Evolutionary conservation across 2,888 invertebrate genomes (phyloP).

Genomic region (Bugulina stolonifera): DNA sequence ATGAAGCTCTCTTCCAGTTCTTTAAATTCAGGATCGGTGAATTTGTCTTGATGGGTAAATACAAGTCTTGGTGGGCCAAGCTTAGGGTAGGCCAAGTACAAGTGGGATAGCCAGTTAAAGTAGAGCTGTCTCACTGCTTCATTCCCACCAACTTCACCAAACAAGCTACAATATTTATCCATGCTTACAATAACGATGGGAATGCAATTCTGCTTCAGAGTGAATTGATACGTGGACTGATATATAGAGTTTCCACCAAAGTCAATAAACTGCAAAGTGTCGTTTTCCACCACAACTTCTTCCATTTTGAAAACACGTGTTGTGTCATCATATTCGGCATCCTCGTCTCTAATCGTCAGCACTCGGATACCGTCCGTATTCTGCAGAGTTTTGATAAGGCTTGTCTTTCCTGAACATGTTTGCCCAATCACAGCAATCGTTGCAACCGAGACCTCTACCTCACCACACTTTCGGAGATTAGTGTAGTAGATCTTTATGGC

Average conservation of each 20-base stretch:
- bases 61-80: neutral
- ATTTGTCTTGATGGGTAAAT: neutral
- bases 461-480: neutral
- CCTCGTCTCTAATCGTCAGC: neutral
- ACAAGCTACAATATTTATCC: neutral
- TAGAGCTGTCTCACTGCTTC: neutral
- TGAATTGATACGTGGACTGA: neutral
- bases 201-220: neutral
- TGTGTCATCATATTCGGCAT: neutral
- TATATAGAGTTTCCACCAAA: neutral
- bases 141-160: neutral
- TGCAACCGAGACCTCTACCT: neutral
- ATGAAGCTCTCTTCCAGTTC: neutral
- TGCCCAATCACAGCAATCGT: neutral
- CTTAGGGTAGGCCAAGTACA: neutral
- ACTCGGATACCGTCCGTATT: neutral
- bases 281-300: neutral
- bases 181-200: neutral
- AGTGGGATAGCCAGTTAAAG: neutral
- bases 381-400: neutral
- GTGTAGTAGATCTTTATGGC: neutral
- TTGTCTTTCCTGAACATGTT: neutral
- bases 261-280: neutral
- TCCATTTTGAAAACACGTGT: neutral
- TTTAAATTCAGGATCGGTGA: neutral